Percentiles rank a stretch among this genome's conserved stretches.
Evolutionary conservation across 2,797 vertebrate species (phyloP).

Genomic region (Triplophysa bombifrons): DNA sequence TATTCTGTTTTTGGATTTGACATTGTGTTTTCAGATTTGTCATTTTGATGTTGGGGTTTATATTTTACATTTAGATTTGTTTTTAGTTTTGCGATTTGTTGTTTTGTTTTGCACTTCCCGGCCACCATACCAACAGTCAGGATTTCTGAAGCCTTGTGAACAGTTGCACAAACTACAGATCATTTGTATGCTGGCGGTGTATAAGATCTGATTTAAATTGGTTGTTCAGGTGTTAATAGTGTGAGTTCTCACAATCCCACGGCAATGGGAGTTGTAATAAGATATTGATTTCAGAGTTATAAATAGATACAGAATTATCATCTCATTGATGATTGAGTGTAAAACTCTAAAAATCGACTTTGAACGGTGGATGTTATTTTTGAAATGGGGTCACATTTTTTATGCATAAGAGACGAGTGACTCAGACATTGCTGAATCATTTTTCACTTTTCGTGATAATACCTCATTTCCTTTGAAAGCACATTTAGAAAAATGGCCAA

Average conservation of each 20-base stretch:
- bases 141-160: neutral
- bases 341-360: neutral
- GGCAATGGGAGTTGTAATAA: constrained; percentile 38
- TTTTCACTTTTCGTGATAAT: constrained; percentile 35
- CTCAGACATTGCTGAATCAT: constrained; percentile 28
- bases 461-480: constrained; percentile 10
- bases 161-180: neutral
- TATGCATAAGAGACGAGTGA: constrained; percentile 11
- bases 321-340: constrained; percentile 6
- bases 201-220: neutral
- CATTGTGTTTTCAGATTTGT: too few species aligned
- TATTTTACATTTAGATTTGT: too few species aligned
- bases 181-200: neutral
- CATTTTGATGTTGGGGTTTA: too few species aligned
- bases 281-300: constrained; percentile 25
- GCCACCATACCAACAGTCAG: too few species aligned
- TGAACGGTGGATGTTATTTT: too few species aligned
- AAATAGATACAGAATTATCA: constrained; percentile 9
- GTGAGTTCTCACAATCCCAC: constrained; percentile 14
- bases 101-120: too few species aligned
- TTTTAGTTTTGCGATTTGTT: too few species aligned
- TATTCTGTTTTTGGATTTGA: too few species aligned
- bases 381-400: neutral
- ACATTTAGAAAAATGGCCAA: neutral
- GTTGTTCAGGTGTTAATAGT: neutral